Percentiles rank a stretch among this genome's conserved stretches.
phyloP scores from a whole-genome alignment of 2,888 invertebrate genomes.

The Idaea dimidiata region DNA sequence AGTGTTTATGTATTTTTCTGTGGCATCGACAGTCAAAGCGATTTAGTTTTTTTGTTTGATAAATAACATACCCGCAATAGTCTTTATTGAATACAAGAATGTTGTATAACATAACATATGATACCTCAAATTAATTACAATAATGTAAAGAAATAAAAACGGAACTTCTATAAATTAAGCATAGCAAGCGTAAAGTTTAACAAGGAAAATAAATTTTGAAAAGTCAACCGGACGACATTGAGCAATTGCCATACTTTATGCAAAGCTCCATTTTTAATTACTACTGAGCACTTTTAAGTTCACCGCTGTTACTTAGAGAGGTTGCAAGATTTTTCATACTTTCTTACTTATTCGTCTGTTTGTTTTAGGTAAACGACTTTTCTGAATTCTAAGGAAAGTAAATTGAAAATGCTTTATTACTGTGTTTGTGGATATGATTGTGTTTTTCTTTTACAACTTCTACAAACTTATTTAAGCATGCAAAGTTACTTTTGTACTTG shows the following conservation, averaged over 20 bases:
- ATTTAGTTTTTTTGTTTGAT: too few species aligned
- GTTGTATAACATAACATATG: too few species aligned
- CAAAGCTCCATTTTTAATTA: constrained; percentile 70
- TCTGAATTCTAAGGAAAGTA: constrained; percentile 2
- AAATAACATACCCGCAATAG: too few species aligned
- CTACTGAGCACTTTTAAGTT: constrained; percentile 59
- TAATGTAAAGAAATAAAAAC: not conserved
- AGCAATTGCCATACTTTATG: constrained; percentile 70
- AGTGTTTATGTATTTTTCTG: too few species aligned
- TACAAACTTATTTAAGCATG: too few species aligned
- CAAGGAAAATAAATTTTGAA: constrained; percentile 46
- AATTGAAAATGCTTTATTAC: not conserved
- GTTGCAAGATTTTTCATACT: constrained; percentile 44
- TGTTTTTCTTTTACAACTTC: too few species aligned
- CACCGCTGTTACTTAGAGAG: constrained; percentile 42
- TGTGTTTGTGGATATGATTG: too few species aligned
- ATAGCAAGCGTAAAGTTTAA: constrained; percentile 35
- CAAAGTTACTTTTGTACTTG: too few species aligned
- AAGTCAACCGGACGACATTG: constrained; percentile 59
- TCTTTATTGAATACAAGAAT: too few species aligned
- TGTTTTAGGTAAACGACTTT: constrained; percentile 15
- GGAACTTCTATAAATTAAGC: constrained; percentile 37
- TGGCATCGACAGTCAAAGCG: too few species aligned
- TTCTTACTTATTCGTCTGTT: constrained; percentile 24
- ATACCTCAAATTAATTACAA: not conserved